phyloP scores from a whole-genome alignment of 2,888 invertebrate species.

The Abrostola triplasia region DNA sequence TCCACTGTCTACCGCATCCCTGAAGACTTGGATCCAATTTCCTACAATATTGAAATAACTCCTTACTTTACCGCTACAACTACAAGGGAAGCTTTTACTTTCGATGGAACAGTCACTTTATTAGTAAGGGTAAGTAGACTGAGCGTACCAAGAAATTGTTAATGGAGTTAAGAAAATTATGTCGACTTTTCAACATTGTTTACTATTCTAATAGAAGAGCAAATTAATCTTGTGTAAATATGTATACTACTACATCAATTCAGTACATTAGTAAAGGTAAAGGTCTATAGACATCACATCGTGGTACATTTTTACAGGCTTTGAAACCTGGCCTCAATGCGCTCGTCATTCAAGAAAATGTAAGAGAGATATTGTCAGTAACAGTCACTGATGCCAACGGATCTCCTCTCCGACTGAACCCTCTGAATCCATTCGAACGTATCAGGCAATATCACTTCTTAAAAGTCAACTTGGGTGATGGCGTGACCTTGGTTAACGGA shows the following conservation, averaged over 20 bases:
- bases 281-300: too few relatives aligned
- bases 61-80: conserved; percentile 82
- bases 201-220: too few relatives aligned
- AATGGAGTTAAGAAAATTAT: too few relatives aligned
- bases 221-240: too few relatives aligned
- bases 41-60: conserved; percentile 86
- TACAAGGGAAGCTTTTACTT: conserved; percentile 75
- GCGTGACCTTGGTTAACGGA: conserved; percentile 63
- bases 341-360: conserved; percentile 79
- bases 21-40: conserved; percentile 83
- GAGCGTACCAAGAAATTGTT: too few relatives aligned
- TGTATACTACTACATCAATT: too few relatives aligned
- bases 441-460: conserved; percentile 73
- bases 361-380: conserved; percentile 66
- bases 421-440: conserved; percentile 63
- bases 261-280: too few relatives aligned
- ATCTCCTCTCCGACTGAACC: conserved; percentile 56
- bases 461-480: conserved; percentile 71
- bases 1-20: conserved; percentile 71
- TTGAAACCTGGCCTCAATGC: conserved; percentile 58
- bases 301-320: conserved; percentile 65
- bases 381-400: conserved; percentile 58
- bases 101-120: conserved; percentile 82
- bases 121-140: conserved; percentile 66
- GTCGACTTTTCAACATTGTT: too few relatives aligned